Base-by-base conservation (phyloP, 2,797 vertebrate genomes). In the Notamacropus eugenii region DNA sequence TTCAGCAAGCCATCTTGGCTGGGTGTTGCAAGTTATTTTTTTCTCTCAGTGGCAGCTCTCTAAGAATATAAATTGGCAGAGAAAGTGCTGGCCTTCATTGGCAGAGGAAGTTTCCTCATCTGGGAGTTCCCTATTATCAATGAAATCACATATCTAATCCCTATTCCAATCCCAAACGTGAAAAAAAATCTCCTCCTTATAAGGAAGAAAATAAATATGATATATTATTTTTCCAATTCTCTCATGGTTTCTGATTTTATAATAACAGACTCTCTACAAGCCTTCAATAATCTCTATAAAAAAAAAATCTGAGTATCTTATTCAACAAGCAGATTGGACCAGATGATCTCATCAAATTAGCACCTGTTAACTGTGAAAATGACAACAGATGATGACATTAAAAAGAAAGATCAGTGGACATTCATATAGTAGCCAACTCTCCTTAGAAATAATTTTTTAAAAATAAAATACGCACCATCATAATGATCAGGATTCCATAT, bases 401-500 rank as follows among this genome's bases (percentile, higher is more conserved):
- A 40, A 40, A 82, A 46, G 67, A 82, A 40, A 46, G 2, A 46
- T 46, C 74, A 46, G 74, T 27, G 9, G 29, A 46, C 46, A 9
- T 82, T 82, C 22, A 46, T 24, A 24, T 82, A 9, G 27, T 46
- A 9, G 40, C 27, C n/a, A 82, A 46, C 22, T 11, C 74, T 82
- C 29, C 40, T 46, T 46, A 46, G 8, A 82, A 82, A 46, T 82
- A 82, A 82, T 27, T 74, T 74, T 74, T 74, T 34, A 34, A 62
- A 58, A 58, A 58, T 58, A 58, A 58, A 58, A 57, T 57, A 57
- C 27, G 24, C 56, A 27, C 24, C 56, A 57, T n/a, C 13, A 31
- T 52, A 46, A 2, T 0, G 31, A 54, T 28, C 50, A 59, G 62
- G 5, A 0, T 5, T 8, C 8, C 19, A 22, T 0, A 24, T 24